These are phyloP conservation scores for Tupaia chinensis DNA, from an alignment of 2,113 vertebrate genomes.

Conservation along the genomic window DNA sequence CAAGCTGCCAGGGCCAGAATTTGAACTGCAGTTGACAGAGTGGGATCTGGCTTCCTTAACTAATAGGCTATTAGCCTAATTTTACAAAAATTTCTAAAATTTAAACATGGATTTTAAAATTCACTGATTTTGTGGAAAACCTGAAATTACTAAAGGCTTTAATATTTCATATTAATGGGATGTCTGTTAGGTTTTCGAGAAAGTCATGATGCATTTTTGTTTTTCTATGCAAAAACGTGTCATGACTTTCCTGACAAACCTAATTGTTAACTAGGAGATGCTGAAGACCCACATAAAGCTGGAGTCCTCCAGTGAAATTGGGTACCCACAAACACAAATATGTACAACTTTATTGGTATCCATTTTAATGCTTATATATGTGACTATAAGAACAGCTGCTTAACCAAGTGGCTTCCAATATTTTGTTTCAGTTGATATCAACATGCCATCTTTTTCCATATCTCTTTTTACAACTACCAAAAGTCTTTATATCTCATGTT, in stretches of 20 bases:
- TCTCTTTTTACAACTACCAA: slow-evolving; percentile 6
- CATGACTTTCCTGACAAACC: no score
- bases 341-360: neutral
- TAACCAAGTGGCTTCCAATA: neutral
- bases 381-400: neutral
- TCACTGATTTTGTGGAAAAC: slow-evolving; percentile 2
- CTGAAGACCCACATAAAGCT: neutral
- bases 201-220: no score
- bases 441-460: neutral
- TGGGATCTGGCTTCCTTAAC: no score
- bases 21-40: no score
- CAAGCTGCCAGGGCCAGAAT: no score
- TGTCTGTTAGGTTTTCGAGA: neutral
- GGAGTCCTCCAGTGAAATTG: slow-evolving; percentile 18
- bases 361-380: slow-evolving; percentile 1
- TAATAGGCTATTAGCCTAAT: no score
- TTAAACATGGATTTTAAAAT: neutral
- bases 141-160: slow-evolving; percentile 22
- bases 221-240: no score
- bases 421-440: slow-evolving; percentile 22
- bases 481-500: slow-evolving; percentile 39
- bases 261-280: neutral
- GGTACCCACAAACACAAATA: neutral
- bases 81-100: neutral
- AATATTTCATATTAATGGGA: slow-evolving; percentile 23